Evolutionary conservation across 2,888 invertebrate genomes (phyloP), one percentile per base, ranked within the genome.

Genomic region (Amphipoea oculea): DNA sequence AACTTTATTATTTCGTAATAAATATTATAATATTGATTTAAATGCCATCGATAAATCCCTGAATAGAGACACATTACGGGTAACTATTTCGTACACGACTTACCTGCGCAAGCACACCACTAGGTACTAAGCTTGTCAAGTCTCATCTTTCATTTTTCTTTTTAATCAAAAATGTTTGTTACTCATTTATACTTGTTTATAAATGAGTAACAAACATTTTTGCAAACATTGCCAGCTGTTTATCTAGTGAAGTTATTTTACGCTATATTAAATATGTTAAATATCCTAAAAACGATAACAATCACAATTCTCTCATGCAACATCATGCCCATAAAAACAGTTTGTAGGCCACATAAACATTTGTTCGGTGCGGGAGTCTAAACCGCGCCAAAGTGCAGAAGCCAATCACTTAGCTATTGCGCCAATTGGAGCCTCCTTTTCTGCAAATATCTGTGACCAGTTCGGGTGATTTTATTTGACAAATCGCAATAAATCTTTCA

Each of bases 401-500:
- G 73, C 45, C 54, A 72, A 73, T 73, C 65, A 81, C 65, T 81
- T 54, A 73, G 45, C 40, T 29, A 48, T 29, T 65, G 17, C 45
- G 54, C 20, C 65, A 72, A 57, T 40, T 45, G 9, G 11, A 54
- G n/a, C 45, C n/a, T 54, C 36, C 17, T 63, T 20, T 63, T 11
- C 5, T 51, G 36, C 11, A 29, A 20, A 62, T 36, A 9, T 36
- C 29, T 75, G 11, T n/a, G 23, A 68, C 48, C 17, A 12, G 17
- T 71, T 48, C 70, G 17, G 11, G 2, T 36, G 23, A 48, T 48
- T 20, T 36, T 2, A 69, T 48, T 14, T 36, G 11, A 23, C 23
- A 17, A 68, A 23, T 48, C 17, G 17, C 1, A 23, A 36, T 36
- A 48, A 14, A 36, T 45, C 4, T 36, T 23, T 23, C 11, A 0